Evolutionary conservation across 2,888 invertebrate species (phyloP).

Genomic region (Achlya flavicornis): DNA sequence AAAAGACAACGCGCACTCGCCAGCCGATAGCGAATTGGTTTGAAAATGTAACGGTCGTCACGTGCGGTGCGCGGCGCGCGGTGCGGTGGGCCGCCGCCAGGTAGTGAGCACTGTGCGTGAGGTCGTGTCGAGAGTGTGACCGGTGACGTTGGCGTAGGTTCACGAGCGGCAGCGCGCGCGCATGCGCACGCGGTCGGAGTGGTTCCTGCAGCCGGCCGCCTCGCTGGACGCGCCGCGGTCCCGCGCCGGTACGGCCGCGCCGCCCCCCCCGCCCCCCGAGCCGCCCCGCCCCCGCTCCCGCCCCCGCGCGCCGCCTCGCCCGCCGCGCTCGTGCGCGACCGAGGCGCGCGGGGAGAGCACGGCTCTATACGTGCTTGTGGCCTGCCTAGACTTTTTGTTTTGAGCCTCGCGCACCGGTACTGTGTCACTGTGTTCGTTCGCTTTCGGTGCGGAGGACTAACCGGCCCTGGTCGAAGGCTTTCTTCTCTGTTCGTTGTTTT

Average conservation of each 20-base stretch:
- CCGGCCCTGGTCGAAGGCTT: conserved; percentile 52
- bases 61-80: not conserved
- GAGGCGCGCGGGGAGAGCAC: conserved; percentile 67
- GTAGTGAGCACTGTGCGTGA: not conserved
- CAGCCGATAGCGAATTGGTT: not conserved
- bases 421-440: conserved; percentile 70
- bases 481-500: conserved; percentile 31
- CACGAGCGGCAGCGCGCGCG: conserved; percentile 98
- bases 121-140: no score
- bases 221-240: conserved; percentile 75
- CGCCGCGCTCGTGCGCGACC: conserved; percentile 46
- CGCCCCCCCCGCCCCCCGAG: conserved; percentile 31
- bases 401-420: conserved; percentile 76
- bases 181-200: conserved; percentile 98
- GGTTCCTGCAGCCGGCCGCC: conserved; percentile 93
- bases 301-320: conserved; percentile 27
- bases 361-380: conserved; percentile 80
- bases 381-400: conserved; percentile 84
- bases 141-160: conserved; percentile 84
- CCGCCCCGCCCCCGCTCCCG: conserved; percentile 19
- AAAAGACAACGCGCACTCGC: not conserved
- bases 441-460: conserved; percentile 74
- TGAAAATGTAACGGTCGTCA: not conserved
- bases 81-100: no score
- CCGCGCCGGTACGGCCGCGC: conserved; percentile 72